phyloP scores from a whole-genome alignment of 2,888 invertebrate genomes.

The Tenthredo livida region DNA sequence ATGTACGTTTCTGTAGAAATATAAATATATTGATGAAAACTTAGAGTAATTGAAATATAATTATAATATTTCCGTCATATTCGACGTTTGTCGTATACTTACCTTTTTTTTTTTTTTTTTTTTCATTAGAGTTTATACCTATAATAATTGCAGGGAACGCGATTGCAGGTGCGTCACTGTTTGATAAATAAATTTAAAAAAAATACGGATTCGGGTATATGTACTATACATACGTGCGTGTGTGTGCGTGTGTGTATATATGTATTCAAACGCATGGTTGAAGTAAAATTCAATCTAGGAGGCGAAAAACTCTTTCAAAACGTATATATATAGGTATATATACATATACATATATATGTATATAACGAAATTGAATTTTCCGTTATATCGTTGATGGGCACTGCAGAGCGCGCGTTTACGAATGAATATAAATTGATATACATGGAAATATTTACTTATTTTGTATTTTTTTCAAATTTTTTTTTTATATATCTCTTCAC shows the following conservation, averaged over 20 bases:
- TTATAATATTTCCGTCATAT: too few relatives aligned
- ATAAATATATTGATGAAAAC: too few relatives aligned
- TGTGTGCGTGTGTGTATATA: too few relatives aligned
- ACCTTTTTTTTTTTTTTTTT: too few relatives aligned
- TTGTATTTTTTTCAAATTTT: neutral
- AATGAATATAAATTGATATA: conserved; percentile 3
- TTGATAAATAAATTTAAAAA: neutral
- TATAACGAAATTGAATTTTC: neutral
- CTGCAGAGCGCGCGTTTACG: neutral
- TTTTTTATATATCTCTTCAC: neutral
- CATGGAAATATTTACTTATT: neutral
- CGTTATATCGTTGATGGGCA: neutral
- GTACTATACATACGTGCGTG: too few relatives aligned
- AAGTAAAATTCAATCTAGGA: neutral
- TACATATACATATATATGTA: neutral
- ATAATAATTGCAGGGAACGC: neutral
- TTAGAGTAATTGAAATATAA: too few relatives aligned
- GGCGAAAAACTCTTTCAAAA: conserved; percentile 2
- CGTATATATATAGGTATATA: neutral
- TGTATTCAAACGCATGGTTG: neutral
- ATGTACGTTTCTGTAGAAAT: too few relatives aligned
- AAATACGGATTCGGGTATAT: neutral
- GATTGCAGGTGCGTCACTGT: neutral
- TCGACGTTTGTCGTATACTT: too few relatives aligned
- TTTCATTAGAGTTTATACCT: too few relatives aligned